Evolutionary conservation across 2,888 invertebrate species (phyloP), one percentile per base, ranked within the genome.

Genomic region (Idaea straminata): DNA sequence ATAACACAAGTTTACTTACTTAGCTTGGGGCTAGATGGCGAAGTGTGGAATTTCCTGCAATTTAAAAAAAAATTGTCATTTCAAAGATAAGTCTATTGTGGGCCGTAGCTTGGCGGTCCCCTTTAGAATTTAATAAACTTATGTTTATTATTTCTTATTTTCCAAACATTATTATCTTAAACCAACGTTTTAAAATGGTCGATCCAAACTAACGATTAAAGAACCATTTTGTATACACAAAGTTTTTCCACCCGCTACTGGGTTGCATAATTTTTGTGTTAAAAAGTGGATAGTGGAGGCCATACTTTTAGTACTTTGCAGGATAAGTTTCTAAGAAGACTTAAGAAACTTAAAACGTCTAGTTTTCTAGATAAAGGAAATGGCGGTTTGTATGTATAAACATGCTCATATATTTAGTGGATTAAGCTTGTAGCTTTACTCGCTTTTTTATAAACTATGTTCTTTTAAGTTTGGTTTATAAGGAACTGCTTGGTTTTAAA

Each of bases 151-250:
- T n/a, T n/a, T n/a, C 25, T 25, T 25, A 25, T 25, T 25, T 25
- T 25, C 25, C 25, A 25, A 25, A 25, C 25, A 25, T 25, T 25
- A 25, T 25, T 25, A 25, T 25, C 25, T 25, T 25, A 25, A 25
- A 25, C 25, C 25, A 25, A 25, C 36, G 10, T 1, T 7, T 36
- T 36, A 83, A 83, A 80, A 77, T 79, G 82, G 83, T 84, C 83
- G 84, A 85, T 84, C 84, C 84, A 83, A 79, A 78, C 75, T 76
- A 71, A 71, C 82, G 82, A 83, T 84, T 84, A 83, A 80, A 76
- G 77, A 72, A 59, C 66, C 79, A 72, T 79, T 81, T 79, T 78
- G 67, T 79, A 77, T 78, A 76, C 79, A 75, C 64, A 74, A 83
- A 83, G 74, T 85, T 82, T 71, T 66, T 77, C 72, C 66, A 63